Conservation (phyloP, 2,888 invertebrate species). For the Chouioia cunea region DNA sequence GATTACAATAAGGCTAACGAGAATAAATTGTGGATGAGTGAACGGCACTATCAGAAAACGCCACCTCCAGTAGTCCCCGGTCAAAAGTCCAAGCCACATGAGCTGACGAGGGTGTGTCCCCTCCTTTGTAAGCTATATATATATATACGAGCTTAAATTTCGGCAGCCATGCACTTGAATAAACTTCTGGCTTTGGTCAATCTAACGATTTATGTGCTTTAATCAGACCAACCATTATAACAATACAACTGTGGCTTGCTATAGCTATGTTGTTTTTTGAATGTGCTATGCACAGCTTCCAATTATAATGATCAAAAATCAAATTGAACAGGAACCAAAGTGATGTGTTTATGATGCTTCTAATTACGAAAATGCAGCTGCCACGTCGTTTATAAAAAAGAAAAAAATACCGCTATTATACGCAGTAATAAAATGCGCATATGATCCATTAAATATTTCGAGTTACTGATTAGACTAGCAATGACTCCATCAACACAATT, state of each 20-base stretch:
- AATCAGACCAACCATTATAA: slow-evolving; percentile 17
- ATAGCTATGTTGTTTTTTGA: too few species aligned
- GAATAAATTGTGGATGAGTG: slow-evolving; percentile 28
- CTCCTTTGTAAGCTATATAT: slow-evolving; percentile 12
- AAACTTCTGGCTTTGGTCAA: slow-evolving; percentile 23
- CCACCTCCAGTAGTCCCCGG: slow-evolving; percentile 19
- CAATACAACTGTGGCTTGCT: too few species aligned
- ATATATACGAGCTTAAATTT: slow-evolving; percentile 21
- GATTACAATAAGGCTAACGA: slow-evolving; percentile 2
- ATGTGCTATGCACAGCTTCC: too few species aligned
- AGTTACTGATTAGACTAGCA: too few species aligned
- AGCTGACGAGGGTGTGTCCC: slow-evolving; percentile 20
- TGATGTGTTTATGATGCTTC: too few species aligned
- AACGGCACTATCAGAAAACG: slow-evolving; percentile 16
- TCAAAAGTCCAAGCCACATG: slow-evolving; percentile 7
- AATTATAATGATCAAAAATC: not conserved
- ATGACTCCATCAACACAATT: too few species aligned
- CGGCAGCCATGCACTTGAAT: too few species aligned
- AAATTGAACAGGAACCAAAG: not conserved
- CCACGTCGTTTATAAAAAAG: too few species aligned
- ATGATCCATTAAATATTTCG: too few species aligned
- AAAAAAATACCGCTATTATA: too few species aligned
- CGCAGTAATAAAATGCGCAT: too few species aligned
- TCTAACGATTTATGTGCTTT: slow-evolving; percentile 21
- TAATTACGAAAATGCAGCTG: too few species aligned